These are phyloP conservation scores for Nephrotoma guestfalica DNA, from an alignment of 2,888 invertebrate genomes.

Conservation along the genomic window DNA sequence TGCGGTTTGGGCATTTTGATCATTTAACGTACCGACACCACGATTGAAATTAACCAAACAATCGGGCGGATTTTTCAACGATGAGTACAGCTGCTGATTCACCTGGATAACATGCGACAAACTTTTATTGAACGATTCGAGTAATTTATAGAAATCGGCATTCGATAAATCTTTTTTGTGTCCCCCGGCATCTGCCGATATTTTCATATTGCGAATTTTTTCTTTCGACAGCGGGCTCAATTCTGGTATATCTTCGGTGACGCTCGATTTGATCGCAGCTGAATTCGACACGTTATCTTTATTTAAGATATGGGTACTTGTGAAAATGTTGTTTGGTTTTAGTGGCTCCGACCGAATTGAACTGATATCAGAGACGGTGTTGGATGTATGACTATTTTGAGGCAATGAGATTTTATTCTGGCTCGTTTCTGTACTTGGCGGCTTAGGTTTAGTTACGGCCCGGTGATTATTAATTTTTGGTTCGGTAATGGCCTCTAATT, in stretches of 20 bases:
- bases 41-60: background rate
- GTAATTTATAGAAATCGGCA: slow-evolving; percentile 17
- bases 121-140: slow-evolving; percentile 24
- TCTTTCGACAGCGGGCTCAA: background rate
- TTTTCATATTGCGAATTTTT: background rate
- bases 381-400: slow-evolving; percentile 17
- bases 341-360: slow-evolving; percentile 14
- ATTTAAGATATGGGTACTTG: background rate
- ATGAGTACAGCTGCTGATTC: slow-evolving; percentile 20
- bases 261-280: background rate
- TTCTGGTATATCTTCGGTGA: background rate
- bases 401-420: slow-evolving; percentile 21
- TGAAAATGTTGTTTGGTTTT: background rate
- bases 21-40: background rate
- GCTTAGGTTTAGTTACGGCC: background rate
- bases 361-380: slow-evolving; percentile 17
- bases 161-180: background rate
- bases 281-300: background rate
- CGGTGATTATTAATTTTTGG: slow-evolving; percentile 9
- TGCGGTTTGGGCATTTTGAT: background rate
- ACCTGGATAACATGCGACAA: slow-evolving; percentile 23
- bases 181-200: background rate
- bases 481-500: slow-evolving; percentile 30
- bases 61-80: slow-evolving; percentile 3
- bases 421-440: slow-evolving; percentile 14